Base-by-base conservation (phyloP, 1,140 invertebrate species). In the Lysiphlebus fabarum region DNA sequence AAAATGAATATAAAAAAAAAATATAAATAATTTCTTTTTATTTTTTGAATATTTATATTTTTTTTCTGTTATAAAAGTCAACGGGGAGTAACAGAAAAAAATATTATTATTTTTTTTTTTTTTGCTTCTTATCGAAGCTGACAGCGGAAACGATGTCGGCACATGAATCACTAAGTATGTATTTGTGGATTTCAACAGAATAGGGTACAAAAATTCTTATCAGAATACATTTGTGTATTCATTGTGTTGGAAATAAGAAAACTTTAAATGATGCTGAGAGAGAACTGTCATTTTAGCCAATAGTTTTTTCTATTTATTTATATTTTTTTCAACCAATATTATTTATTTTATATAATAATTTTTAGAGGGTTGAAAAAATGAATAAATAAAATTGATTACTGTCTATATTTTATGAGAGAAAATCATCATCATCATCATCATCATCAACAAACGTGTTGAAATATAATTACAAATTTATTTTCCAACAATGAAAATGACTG, bases 191-290 rank as follows among this genome's bases (percentile, higher is more conserved):
- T 62, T 62, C 61, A 59, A 62, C 59, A 56, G 56, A 62, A 56
- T 47, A 56, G 54, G 61, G 59, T 62, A 26, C 17, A 64, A 64
- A 64, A 59, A 64, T 59, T 56, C 59, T 48, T 64, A 64, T 64
- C 63, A 64, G 57, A 64, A 64, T 64, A 64, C 48, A 62, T 64
- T 62, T 64, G 56, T 62, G 58, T 64, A 64, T 64, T 64, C 62
- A 63, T 63, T 42, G 54, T 63, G 62, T 61, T 56, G 59, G 58
- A 58, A 61, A 64, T 47, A 43, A 38, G 34, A 8, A 53, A 41
- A 47, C 59, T 64, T 59, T 59, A 61, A 41, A 45, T 41, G 42
- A 44, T 34, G 17, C 45, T 49, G 43, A 34, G 58, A 42, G n/a
- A 38, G 26, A 45, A 33, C 53, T 48, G 45, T 36, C 26, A 40